These are phyloP conservation scores for Barnardius zonarius DNA, from an alignment of 2,113 vertebrate species.

Conservation along the genomic window DNA sequence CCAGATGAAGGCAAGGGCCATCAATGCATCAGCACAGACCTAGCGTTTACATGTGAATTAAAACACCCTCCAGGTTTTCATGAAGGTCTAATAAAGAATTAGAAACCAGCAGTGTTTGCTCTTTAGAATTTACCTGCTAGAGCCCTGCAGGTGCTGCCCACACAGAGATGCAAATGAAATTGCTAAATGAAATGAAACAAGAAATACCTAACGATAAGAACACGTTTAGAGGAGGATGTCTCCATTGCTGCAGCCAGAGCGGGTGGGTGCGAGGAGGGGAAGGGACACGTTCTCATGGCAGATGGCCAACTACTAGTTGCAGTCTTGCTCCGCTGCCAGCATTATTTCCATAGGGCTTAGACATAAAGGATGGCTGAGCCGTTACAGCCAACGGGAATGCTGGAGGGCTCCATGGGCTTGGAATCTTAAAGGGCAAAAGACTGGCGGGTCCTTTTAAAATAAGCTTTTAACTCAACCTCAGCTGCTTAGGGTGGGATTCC, in stretches of 20 bases:
- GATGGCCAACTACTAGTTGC: background rate
- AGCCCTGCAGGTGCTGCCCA: background rate
- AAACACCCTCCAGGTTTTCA: background rate
- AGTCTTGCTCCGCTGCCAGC: background rate
- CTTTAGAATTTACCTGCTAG: background rate
- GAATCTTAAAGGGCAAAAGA: background rate
- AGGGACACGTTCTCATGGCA: background rate
- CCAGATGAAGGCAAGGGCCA: background rate
- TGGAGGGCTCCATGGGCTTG: background rate
- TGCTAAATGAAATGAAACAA: background rate
- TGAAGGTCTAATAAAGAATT: background rate
- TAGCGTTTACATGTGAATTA: background rate
- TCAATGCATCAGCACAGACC: background rate
- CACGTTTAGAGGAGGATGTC: background rate
- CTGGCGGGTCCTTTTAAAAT: background rate
- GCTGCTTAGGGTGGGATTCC: background rate
- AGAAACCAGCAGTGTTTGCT: background rate
- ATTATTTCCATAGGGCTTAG: background rate
- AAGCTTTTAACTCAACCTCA: background rate
- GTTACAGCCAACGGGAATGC: background rate
- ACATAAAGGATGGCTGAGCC: background rate
- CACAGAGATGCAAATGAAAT: background rate
- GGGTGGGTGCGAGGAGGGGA: background rate
- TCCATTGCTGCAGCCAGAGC: background rate
- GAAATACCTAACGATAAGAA: background rate